Conservation (phyloP, 2,797 vertebrate species). For the Phoebastria nigripes region DNA sequence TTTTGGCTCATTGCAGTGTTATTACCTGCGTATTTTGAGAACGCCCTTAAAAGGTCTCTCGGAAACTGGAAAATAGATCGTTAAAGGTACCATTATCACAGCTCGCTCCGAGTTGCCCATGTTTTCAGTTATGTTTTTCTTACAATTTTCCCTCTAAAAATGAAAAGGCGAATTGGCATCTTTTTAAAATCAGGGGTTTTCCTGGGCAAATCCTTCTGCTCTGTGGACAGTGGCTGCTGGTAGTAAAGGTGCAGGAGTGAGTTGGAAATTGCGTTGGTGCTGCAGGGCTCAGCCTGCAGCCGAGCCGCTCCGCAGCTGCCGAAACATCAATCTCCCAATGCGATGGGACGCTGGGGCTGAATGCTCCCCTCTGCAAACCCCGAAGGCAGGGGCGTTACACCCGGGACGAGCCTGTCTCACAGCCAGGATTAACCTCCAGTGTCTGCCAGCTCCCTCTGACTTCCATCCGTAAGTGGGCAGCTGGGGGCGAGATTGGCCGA, state of each 20-base stretch:
- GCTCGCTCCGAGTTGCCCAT: not conserved
- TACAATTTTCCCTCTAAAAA: not conserved
- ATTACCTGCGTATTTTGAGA: not conserved
- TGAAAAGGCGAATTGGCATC: fast-evolving
- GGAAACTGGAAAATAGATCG: not conserved
- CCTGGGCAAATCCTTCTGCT: not conserved
- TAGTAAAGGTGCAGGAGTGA: not conserved
- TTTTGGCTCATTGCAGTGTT: not conserved
- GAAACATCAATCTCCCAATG: fast-evolving
- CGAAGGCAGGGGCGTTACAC: not conserved
- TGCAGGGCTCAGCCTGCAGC: not conserved
- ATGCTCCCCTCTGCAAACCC: not conserved
- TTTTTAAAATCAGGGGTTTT: not conserved
- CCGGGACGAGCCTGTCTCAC: fast-evolving
- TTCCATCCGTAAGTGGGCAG: fast-evolving
- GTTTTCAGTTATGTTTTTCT: not conserved
- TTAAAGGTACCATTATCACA: not conserved
- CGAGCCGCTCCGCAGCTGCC: fast-evolving
- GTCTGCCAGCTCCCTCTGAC: too few species aligned
- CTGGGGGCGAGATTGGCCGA: fast-evolving
- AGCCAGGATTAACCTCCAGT: not conserved
- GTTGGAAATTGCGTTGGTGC: fast-evolving
- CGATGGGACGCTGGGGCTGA: not conserved
- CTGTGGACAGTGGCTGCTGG: not conserved
- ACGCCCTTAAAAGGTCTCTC: not conserved